Evolutionary conservation across 2,888 invertebrate genomes (phyloP).

Genomic region (Sinohyriopsis cumingii): DNA sequence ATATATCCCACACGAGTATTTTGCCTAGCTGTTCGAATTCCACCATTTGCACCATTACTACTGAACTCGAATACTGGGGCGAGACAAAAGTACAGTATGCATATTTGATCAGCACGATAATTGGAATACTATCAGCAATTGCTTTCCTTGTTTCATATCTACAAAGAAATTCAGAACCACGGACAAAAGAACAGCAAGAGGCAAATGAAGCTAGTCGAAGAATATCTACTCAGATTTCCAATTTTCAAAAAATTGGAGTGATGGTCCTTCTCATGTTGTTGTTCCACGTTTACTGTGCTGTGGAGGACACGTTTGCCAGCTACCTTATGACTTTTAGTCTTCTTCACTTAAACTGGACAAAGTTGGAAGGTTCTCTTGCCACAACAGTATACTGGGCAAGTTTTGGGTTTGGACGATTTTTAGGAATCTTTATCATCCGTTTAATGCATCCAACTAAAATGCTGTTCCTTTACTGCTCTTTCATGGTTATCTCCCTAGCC

Average conservation of each 20-base stretch:
- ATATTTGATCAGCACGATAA: conserved; percentile 13
- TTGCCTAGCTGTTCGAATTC: no score
- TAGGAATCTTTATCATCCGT: conserved; percentile 65
- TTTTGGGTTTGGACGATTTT: conserved; percentile 67
- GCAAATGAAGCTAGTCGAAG: conserved; percentile 5
- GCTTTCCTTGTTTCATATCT: conserved; percentile 15
- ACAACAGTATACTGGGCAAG: conserved; percentile 70
- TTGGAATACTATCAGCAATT: conserved; percentile 4
- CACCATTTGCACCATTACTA: no score
- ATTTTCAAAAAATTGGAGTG: conserved; percentile 8
- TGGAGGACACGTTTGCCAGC: conserved; percentile 27
- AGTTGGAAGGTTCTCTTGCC: conserved; percentile 58
- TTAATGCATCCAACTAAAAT: conserved; percentile 62
- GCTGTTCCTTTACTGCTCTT: conserved; percentile 52
- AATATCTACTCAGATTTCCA: conserved; percentile 8
- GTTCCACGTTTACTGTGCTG: conserved; percentile 20
- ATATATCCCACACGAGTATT: no score
- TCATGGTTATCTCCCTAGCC: conserved; percentile 21
- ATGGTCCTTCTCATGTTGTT: conserved; percentile 13
- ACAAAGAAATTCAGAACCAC: conserved; percentile 1
- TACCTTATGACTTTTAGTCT: conserved; percentile 30
- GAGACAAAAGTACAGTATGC: conserved; percentile 5
- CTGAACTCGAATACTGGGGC: neutral
- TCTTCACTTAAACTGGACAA: conserved; percentile 53
- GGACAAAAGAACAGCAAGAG: neutral